Conservation (phyloP, 2,113 vertebrate genomes). For the Pholis gunnellus region DNA sequence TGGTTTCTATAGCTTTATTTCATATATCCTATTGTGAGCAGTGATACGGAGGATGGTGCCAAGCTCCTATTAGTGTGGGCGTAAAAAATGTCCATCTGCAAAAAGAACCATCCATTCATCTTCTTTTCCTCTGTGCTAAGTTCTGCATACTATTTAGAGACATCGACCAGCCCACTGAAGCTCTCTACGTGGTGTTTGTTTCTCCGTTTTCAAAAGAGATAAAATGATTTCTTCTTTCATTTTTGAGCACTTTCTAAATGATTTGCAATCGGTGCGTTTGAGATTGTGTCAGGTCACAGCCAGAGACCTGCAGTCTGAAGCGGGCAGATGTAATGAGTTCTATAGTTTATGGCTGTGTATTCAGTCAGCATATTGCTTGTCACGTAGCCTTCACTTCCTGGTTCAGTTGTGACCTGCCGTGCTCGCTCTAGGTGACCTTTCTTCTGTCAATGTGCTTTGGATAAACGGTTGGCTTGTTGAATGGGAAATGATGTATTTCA, state of each 20-base stretch:
- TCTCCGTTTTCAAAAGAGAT: background rate
- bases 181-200: background rate
- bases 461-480: background rate
- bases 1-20: background rate
- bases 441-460: background rate
- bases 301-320: background rate
- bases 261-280: too few species aligned
- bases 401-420: background rate
- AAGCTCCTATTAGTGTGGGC: background rate
- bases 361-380: background rate
- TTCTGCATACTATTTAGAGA: background rate
- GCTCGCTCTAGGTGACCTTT: background rate
- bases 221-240: background rate
- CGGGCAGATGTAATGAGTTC: background rate
- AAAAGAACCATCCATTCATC: background rate
- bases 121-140: background rate
- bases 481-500: background rate
- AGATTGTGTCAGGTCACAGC: background rate
- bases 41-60: background rate
- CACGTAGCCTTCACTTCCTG: background rate
- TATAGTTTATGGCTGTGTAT: background rate
- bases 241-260: background rate
- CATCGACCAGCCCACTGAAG: background rate
- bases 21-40: background rate
- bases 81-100: background rate